These are phyloP conservation scores for Rallus crepitans DNA, from an alignment of 2,797 vertebrate species.

Conservation along the genomic window DNA sequence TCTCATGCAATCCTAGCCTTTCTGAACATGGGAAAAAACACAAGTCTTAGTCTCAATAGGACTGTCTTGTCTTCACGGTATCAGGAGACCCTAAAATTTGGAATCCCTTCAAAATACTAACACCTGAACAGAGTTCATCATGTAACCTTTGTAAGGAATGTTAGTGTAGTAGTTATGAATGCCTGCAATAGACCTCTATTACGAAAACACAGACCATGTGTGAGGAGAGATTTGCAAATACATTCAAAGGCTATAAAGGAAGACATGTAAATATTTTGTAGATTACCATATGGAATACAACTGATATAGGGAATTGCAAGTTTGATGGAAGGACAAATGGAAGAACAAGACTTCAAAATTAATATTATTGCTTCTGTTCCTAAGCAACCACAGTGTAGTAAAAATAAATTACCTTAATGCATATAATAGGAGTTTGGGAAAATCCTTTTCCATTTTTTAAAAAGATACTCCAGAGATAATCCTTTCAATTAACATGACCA, in stretches of 20 bases:
- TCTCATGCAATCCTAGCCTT: neutral
- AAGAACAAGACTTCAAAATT: neutral
- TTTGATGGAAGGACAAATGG: neutral
- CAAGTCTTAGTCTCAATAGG: neutral
- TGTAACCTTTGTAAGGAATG: neutral
- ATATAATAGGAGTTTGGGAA: neutral
- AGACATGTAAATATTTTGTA: conserved; percentile 37
- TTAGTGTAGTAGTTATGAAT: neutral
- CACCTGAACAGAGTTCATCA: neutral
- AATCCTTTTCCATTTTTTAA: neutral
- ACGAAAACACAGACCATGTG: conserved; percentile 6
- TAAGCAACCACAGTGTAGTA: neutral
- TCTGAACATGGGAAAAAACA: neutral
- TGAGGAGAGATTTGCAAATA: neutral
- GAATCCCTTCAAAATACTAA: neutral
- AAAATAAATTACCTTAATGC: neutral
- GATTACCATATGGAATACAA: neutral
- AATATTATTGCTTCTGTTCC: neutral
- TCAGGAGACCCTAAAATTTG: neutral
- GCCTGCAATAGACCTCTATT: neutral
- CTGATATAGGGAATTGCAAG: neutral
- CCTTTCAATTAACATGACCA: neutral
- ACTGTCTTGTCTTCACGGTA: neutral
- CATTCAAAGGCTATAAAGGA: neutral
- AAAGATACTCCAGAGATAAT: neutral